Percentiles rank a stretch among this genome's conserved stretches.
Evolutionary conservation across 2,888 invertebrate genomes (phyloP).

Genomic region (Corythucha ciliata): DNA sequence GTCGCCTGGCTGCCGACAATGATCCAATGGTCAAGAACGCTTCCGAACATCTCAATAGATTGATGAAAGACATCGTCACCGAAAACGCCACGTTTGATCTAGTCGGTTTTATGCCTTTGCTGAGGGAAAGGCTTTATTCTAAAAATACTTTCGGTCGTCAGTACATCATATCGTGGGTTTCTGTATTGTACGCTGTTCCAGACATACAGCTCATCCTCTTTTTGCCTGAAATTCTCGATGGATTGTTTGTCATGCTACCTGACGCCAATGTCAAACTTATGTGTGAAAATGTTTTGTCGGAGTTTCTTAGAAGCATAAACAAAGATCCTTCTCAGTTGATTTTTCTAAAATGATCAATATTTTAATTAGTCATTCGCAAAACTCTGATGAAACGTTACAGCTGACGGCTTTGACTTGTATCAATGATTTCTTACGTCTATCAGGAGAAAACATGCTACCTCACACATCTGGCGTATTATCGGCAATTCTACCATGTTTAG

Average conservation of each 20-base stretch:
- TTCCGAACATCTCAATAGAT: slow-evolving; percentile 84
- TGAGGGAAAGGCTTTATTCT: slow-evolving; percentile 85
- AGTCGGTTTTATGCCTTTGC: slow-evolving; percentile 76
- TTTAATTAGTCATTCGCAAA: slow-evolving; percentile 85
- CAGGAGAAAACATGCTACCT: slow-evolving; percentile 73
- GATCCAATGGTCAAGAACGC: slow-evolving; percentile 94
- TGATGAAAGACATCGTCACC: slow-evolving; percentile 96
- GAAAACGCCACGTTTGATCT: slow-evolving; percentile 85
- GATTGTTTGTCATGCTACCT: slow-evolving; percentile 84
- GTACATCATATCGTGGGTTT: slow-evolving; percentile 96
- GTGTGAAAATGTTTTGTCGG: slow-evolving; percentile 81
- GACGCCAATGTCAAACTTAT: slow-evolving; percentile 86
- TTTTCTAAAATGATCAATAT: slow-evolving; percentile 90
- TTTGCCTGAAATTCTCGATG: slow-evolving; percentile 91
- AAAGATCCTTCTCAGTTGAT: slow-evolving; percentile 67
- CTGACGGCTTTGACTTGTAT: slow-evolving; percentile 88
- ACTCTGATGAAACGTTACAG: slow-evolving; percentile 69
- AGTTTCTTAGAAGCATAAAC: slow-evolving; percentile 84
- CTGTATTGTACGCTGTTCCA: slow-evolving; percentile 88
- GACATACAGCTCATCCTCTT: slow-evolving; percentile 81
- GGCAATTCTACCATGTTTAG: slow-evolving; percentile 85
- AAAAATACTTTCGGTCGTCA: slow-evolving; percentile 83
- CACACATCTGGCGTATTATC: slow-evolving; percentile 84
- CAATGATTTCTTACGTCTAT: slow-evolving; percentile 82
- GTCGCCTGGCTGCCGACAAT: slow-evolving; percentile 84